These are phyloP conservation scores for Hestina assimilis DNA, from an alignment of 1,140 invertebrate genomes.

Conservation along the genomic window DNA sequence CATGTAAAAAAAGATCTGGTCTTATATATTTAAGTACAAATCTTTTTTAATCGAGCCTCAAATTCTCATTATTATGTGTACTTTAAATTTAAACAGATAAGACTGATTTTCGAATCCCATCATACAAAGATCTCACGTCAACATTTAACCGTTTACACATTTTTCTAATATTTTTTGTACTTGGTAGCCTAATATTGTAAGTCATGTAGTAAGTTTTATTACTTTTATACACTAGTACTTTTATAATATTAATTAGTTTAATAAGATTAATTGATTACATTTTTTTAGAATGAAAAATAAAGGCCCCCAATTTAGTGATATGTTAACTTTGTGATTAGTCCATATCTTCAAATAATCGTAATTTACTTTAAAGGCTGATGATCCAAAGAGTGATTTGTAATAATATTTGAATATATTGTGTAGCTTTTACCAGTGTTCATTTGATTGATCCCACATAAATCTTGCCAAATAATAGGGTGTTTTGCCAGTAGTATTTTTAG, in stretches of 20 bases:
- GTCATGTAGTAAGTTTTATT: constrained; percentile 24
- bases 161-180: constrained; percentile 14
- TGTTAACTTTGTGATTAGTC: constrained; percentile 22
- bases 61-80: not conserved
- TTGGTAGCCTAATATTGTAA: constrained; percentile 15
- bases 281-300: not conserved
- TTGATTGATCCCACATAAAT: constrained; percentile 29
- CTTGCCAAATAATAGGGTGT: constrained; percentile 9
- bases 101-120: constrained; percentile 37
- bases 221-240: constrained; percentile 25
- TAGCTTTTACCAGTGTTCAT: constrained; percentile 14
- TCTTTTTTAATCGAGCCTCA: not conserved
- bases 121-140: constrained; percentile 31
- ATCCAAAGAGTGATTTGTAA: constrained; percentile 66
- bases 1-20: constrained; percentile 6
- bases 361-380: constrained; percentile 68
- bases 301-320: constrained; percentile 26
- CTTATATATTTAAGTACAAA: constrained; percentile 9
- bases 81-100: constrained; percentile 16
- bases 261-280: constrained; percentile 13
- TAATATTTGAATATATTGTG: constrained; percentile 32
- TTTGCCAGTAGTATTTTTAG: constrained; percentile 1
- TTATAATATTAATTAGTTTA: constrained; percentile 26
- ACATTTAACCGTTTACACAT: constrained; percentile 8
- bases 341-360: constrained; percentile 32